A percentile compares a stretch with the other conserved stretches of the same genome.
Evolutionary conservation across 2,797 vertebrate species (phyloP).

Genomic region (Argya squamiceps): DNA sequence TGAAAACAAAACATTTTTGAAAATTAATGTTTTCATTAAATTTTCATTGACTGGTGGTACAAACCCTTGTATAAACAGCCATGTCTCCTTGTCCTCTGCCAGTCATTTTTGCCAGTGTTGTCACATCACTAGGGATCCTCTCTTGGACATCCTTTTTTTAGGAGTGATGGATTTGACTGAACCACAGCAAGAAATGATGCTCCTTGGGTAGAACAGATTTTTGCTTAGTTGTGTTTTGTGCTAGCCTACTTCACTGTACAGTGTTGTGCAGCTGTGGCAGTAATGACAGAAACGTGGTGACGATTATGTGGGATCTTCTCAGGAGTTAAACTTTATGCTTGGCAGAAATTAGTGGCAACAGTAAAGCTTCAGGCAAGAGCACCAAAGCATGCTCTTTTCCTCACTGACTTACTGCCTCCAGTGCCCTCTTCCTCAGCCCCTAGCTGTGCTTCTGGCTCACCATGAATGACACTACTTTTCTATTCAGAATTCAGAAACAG

Average conservation of each 20-base stretch:
- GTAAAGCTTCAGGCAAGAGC: not conserved
- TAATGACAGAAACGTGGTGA: not conserved
- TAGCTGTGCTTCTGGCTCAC: not conserved
- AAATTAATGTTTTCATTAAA: not conserved
- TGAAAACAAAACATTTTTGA: not conserved
- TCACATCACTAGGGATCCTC: accelerated
- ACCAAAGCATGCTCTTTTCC: not conserved
- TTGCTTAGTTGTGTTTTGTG: not conserved
- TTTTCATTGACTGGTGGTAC: not conserved
- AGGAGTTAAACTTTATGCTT: not conserved
- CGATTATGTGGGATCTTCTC: not conserved
- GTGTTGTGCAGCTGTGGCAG: not conserved
- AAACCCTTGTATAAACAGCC: not conserved
- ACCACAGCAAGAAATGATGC: no score
- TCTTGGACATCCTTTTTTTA: not conserved
- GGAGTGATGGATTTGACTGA: not conserved
- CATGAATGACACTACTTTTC: not conserved
- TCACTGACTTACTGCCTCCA: not conserved
- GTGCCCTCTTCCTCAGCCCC: not conserved
- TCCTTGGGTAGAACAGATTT: not conserved
- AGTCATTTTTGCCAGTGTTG: not conserved
- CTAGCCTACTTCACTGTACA: no score
- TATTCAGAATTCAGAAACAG: not conserved
- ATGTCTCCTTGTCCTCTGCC: not conserved
- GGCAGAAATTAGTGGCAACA: not conserved